Percentiles rank a stretch among this genome's conserved stretches.
Conservation (phyloP, 2,113 vertebrate species). For the Picathartes gymnocephalus region DNA sequence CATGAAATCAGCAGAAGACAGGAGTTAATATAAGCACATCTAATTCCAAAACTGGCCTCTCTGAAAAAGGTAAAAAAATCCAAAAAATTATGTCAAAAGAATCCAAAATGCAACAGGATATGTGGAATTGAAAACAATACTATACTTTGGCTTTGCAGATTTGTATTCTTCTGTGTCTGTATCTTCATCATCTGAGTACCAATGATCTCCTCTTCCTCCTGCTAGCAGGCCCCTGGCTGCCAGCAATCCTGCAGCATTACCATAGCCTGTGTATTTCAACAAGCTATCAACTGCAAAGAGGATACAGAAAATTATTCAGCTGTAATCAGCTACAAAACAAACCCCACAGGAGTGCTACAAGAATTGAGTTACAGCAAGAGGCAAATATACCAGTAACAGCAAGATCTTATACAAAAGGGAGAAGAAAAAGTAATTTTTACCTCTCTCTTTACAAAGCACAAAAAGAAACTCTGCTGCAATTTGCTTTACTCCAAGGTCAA, state of each 20-base stretch:
- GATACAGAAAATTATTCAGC: background rate
- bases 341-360: background rate
- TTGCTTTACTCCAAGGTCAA: constrained; percentile 96
- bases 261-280: constrained; percentile 96
- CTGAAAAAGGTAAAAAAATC: background rate
- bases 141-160: constrained; percentile 87
- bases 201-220: constrained; percentile 91
- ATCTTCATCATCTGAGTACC: constrained; percentile 96
- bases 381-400: background rate
- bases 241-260: constrained; percentile 91
- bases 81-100: constrained; percentile 3
- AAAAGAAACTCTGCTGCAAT: constrained; percentile 96
- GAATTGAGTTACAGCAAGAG: background rate
- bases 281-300: constrained; percentile 88
- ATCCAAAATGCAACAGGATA: background rate
- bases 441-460: constrained; percentile 96
- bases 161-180: constrained; percentile 98
- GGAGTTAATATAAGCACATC: background rate
- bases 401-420: background rate
- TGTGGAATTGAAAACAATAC: constrained; percentile 31
- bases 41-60: constrained; percentile 16
- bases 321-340: background rate
- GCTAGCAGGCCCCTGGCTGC: constrained; percentile 89
- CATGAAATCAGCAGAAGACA: background rate
- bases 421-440: constrained; percentile 66